These are phyloP conservation scores for Ichneumoninae sp. DNA, from an alignment of 2,888 invertebrate genomes.

Conservation along the genomic window DNA sequence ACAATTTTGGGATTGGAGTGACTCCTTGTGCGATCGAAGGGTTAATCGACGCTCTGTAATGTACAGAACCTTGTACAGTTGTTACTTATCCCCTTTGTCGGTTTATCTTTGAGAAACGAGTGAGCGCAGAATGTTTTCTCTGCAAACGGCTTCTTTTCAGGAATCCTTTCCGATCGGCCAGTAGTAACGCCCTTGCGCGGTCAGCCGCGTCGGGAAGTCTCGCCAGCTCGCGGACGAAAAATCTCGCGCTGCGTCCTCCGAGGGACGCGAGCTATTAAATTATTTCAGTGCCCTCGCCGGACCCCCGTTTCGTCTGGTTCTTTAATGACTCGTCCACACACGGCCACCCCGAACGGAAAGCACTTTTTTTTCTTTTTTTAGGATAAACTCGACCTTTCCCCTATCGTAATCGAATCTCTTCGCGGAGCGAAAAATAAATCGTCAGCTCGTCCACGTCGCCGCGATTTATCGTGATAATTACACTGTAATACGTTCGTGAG, in stretches of 20 bases:
- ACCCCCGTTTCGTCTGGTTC: background rate
- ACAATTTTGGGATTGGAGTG: background rate
- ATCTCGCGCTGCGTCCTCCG: background rate
- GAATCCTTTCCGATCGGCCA: background rate
- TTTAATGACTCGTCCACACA: slow-evolving; percentile 2
- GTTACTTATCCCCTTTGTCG: background rate
- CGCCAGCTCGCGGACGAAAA: background rate
- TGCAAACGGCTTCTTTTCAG: background rate
- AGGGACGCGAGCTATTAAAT: background rate
- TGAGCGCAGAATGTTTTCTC: background rate
- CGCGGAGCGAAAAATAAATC: background rate
- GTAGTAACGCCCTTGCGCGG: slow-evolving; percentile 34
- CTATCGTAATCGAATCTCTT: slow-evolving; percentile 26
- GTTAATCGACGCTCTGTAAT: background rate
- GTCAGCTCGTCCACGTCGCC: background rate
- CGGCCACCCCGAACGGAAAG: background rate
- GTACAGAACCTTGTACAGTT: background rate
- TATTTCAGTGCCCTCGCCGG: slow-evolving; percentile 4
- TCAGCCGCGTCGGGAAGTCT: slow-evolving; percentile 28
- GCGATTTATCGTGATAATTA: background rate
- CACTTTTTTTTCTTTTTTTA: background rate
- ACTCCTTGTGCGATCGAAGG: too few species aligned
- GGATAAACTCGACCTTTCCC: slow-evolving; percentile 1
- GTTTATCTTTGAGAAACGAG: background rate
- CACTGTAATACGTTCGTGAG: slow-evolving; percentile 63